phyloP scores from a whole-genome alignment of 2,113 vertebrate genomes.

The cat (Felis catus) region F.catus_Fca126_mat1.0 CM031419.1:95951501-95952000 shows the following conservation, averaged over 20 bases:
- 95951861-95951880: neutral
- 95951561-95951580: neutral
- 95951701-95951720: neutral
- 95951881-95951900: neutral
- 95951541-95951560: neutral
- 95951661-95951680: neutral
- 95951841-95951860: neutral
- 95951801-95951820: neutral
- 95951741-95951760: neutral
- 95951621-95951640: neutral
- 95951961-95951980: neutral
- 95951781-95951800: neutral
- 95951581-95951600: neutral
- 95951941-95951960: neutral
- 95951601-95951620: neutral
- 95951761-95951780: neutral
- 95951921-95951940: neutral
- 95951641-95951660: neutral
- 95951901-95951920: neutral
- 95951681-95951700: neutral
- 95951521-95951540: conserved; percentile 29
- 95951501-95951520: neutral
- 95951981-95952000: neutral
- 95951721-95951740: neutral
- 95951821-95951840: neutral